A percentile compares a stretch with the other conserved stretches of the same genome.
Conservation (phyloP, 1,140 invertebrate species). For the Scaptomyza hsui region DNA sequence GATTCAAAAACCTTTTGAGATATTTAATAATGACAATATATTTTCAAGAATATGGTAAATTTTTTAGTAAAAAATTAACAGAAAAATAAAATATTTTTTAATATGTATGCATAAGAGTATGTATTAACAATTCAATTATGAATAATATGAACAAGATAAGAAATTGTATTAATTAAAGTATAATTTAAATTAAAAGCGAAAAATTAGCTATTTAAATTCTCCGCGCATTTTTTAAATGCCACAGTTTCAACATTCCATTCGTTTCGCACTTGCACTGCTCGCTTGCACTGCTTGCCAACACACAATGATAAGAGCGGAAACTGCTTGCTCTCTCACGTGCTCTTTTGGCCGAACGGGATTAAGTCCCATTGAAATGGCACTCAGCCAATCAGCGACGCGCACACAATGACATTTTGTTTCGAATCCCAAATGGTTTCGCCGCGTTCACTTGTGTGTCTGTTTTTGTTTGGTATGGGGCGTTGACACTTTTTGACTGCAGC, state of each 20-base stretch:
- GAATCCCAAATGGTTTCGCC: constrained; percentile 55
- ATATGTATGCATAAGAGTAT: no score
- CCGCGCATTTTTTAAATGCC: neutral
- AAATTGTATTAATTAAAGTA: neutral
- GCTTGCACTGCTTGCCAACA: constrained; percentile 43
- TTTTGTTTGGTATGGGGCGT: constrained; percentile 55
- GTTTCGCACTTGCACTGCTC: constrained; percentile 39
- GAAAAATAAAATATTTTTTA: no score
- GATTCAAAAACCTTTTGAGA: no score
- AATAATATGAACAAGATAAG: neutral
- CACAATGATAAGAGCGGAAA: constrained; percentile 21
- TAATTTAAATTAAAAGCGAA: neutral
- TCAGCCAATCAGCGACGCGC: constrained; percentile 59
- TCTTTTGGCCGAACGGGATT: constrained; percentile 42
- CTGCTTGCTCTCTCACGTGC: constrained; percentile 13
- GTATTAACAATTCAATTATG: no score
- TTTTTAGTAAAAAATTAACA: no score
- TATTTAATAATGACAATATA: no score
- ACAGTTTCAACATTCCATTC: constrained; percentile 8
- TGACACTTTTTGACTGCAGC: constrained; percentile 56
- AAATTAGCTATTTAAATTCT: constrained; percentile 7
- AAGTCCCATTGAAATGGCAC: constrained; percentile 6
- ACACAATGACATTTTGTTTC: constrained; percentile 62
- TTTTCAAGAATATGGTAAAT: no score
- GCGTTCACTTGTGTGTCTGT: constrained; percentile 2